A percentile compares a stretch with the other conserved stretches of the same genome.
phyloP scores from a whole-genome alignment of 2,888 invertebrate species.

The Drosophila rellima region DNA sequence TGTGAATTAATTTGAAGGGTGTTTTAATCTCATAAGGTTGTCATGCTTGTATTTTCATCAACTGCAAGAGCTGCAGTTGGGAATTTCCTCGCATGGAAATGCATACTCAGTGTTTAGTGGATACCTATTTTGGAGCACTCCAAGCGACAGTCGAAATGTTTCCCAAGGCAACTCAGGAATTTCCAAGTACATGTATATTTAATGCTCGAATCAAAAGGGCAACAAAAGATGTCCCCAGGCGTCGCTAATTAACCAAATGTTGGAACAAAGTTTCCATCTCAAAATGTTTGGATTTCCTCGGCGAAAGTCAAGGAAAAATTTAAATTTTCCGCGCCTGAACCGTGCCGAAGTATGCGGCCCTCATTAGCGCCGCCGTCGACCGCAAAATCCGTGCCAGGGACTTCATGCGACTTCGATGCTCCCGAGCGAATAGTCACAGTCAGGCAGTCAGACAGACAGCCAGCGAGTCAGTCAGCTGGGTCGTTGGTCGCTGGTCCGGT shows the following conservation, averaged over 20 bases:
- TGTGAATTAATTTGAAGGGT: conserved; percentile 79
- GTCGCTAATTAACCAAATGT: conserved; percentile 78
- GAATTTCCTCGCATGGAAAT: conserved; percentile 3
- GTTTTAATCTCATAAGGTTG: conserved; percentile 82
- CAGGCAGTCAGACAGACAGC: neutral
- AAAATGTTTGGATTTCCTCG: conserved; percentile 21
- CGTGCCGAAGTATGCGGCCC: conserved; percentile 17
- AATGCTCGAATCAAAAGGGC: conserved; percentile 58
- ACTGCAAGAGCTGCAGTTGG: conserved; percentile 1
- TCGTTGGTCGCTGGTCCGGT: conserved; percentile 20
- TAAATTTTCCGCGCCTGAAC: conserved; percentile 24
- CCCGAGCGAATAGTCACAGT: conserved; percentile 54
- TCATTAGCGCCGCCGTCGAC: conserved; percentile 54
- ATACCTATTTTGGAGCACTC: conserved; percentile 1
- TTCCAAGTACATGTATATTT: conserved; percentile 52
- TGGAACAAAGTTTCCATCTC: conserved; percentile 46
- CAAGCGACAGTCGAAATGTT: conserved; percentile 47
- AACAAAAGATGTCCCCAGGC: conserved; percentile 73
- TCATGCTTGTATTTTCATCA: conserved; percentile 25
- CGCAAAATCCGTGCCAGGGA: conserved; percentile 49
- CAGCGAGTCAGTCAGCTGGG: neutral
- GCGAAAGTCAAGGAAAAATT: conserved; percentile 32
- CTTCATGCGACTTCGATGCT: conserved; percentile 30
- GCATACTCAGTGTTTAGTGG: conserved; percentile 4
- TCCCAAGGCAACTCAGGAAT: conserved; percentile 54